Evolutionary conservation across 2,797 vertebrate genomes (phyloP).

Genomic region (Bradypodion ventrale): DNA sequence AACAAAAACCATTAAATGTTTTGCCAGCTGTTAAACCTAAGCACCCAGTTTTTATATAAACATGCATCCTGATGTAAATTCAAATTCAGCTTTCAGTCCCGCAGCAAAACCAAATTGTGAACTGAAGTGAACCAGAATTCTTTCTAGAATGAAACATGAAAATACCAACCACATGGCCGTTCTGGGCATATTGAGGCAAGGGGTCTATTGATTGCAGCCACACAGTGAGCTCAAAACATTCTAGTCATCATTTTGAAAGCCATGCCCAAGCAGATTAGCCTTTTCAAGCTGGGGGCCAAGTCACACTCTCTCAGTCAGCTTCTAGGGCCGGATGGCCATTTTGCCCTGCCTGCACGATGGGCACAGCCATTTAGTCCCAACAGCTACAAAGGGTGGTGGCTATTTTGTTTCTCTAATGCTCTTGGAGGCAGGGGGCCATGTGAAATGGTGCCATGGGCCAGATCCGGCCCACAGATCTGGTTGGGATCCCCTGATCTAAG

Average conservation of each 20-base stretch:
- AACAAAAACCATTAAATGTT: not conserved
- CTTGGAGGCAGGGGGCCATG: no score
- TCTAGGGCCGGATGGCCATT: no score
- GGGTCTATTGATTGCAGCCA: not conserved
- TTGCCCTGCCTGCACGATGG: no score
- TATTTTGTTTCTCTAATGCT: no score
- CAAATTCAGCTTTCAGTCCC: not conserved
- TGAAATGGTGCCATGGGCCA: no score
- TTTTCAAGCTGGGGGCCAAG: no score
- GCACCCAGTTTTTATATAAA: not conserved
- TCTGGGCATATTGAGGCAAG: not conserved
- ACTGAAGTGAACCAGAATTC: not conserved
- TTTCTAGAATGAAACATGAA: not conserved
- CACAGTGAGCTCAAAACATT: not conserved
- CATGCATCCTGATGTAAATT: not conserved
- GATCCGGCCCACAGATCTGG: no score
- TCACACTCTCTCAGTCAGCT: no score
- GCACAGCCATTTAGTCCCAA: no score
- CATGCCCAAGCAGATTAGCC: not conserved
- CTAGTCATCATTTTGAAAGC: not conserved
- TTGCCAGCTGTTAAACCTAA: not conserved
- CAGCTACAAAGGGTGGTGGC: no score
- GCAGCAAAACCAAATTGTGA: not conserved
- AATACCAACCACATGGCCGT: not conserved
- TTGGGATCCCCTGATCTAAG: no score